Conservation (phyloP, 1,140 invertebrate species). For the Drosophila repletoides region DNA sequence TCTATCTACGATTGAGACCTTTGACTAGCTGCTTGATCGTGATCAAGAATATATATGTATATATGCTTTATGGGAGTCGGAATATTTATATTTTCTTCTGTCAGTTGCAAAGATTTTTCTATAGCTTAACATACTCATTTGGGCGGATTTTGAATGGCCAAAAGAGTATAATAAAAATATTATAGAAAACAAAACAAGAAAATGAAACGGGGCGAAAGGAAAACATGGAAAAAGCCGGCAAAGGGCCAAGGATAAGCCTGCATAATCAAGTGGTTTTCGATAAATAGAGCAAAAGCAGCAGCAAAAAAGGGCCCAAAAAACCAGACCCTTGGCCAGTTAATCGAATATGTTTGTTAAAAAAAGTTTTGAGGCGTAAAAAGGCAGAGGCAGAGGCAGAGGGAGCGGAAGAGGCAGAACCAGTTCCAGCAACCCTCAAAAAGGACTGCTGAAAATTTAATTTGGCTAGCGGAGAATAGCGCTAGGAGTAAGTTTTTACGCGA, state of each 20-base stretch:
- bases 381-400: constrained; percentile 19
- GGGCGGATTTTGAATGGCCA: too few species aligned
- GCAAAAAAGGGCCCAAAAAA: constrained; percentile 23
- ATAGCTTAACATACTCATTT: too few species aligned
- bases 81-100: too few species aligned
- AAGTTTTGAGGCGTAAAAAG: constrained; percentile 78
- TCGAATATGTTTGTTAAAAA: constrained; percentile 80
- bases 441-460: constrained; percentile 69
- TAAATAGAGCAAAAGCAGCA: constrained; percentile 73
- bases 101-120: too few species aligned
- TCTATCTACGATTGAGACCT: too few species aligned
- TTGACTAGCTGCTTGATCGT: too few species aligned
- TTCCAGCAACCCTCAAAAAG: constrained; percentile 3
- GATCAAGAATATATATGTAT: too few species aligned
- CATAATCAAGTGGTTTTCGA: constrained; percentile 81
- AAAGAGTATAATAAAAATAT: background rate
- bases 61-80: too few species aligned
- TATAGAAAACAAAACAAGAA: constrained; percentile 41
- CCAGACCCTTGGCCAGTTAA: constrained; percentile 54
- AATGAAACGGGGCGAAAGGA: constrained; percentile 28
- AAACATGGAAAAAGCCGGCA: constrained; percentile 32
- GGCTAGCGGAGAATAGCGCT: constrained; percentile 17
- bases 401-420: background rate
- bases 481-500: constrained; percentile 5
- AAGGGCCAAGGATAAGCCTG: constrained; percentile 68